phyloP scores from a whole-genome alignment of 2,888 invertebrate genomes.

The Drepanosiphum platanoidis region DNA sequence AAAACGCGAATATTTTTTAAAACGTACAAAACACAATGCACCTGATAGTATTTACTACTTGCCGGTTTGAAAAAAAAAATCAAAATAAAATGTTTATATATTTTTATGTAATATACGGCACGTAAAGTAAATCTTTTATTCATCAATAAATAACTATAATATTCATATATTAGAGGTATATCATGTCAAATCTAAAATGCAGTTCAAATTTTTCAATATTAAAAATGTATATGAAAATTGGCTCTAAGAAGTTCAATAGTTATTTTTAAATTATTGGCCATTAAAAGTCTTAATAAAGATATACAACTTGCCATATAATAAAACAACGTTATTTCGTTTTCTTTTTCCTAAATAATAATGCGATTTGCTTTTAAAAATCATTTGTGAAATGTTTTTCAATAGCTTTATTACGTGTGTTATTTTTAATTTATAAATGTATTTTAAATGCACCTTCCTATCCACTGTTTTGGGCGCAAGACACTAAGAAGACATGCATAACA shows the following conservation, averaged over 20 bases:
- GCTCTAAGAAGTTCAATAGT: slow-evolving; percentile 7
- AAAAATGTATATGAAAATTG: background rate
- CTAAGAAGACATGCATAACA: background rate
- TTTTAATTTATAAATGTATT: background rate
- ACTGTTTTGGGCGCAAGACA: background rate
- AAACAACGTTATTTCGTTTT: background rate
- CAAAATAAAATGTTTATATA: too few species aligned
- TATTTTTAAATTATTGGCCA: slow-evolving; percentile 22
- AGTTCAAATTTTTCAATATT: background rate
- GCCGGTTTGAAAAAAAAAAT: too few species aligned
- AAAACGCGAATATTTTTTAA: background rate
- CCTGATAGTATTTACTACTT: too few species aligned
- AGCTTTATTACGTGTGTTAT: background rate
- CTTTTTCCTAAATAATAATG: background rate
- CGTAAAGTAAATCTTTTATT: too few species aligned
- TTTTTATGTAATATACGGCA: too few species aligned
- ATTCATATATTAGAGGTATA: background rate
- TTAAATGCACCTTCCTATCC: background rate
- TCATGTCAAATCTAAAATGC: background rate
- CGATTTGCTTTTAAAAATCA: background rate
- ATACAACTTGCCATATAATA: background rate
- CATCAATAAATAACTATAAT: too few species aligned
- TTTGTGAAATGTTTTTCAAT: background rate
- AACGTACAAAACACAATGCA: background rate
- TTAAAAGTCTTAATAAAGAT: background rate